phyloP scores from a whole-genome alignment of 1,140 invertebrate genomes.

The Caenorhabditis remanei region DNA sequence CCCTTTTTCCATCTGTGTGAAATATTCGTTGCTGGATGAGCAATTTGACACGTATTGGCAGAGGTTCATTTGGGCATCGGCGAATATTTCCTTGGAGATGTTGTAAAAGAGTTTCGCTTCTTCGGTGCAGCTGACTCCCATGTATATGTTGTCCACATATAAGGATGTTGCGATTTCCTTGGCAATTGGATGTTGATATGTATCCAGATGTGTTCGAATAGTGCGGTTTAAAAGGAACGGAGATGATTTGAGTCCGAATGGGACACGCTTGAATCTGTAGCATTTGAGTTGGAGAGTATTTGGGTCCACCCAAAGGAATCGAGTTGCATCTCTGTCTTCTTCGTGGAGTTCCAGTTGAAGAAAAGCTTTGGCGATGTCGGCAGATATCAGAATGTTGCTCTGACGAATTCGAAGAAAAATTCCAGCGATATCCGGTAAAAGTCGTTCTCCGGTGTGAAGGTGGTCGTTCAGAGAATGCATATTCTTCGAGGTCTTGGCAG shows the following conservation, averaged over 20 bases:
- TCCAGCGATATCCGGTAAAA: slow-evolving; percentile 6
- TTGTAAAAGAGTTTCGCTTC: not conserved
- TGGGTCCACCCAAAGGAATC: not conserved
- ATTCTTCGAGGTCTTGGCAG: not conserved
- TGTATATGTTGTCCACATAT: not conserved
- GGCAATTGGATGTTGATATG: not conserved
- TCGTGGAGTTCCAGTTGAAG: not conserved
- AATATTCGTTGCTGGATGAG: not conserved
- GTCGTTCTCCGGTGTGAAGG: not conserved
- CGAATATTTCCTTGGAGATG: not conserved
- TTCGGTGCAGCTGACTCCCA: not conserved
- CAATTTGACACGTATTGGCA: not conserved
- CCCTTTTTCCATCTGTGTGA: not conserved
- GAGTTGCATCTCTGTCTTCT: not conserved
- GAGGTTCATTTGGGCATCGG: not conserved
- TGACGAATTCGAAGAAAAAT: not conserved
- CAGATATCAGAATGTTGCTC: not conserved
- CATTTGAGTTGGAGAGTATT: not conserved
- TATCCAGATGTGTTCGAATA: not conserved
- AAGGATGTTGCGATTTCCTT: not conserved
- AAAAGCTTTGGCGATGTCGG: slow-evolving; percentile 8
- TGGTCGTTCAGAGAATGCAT: not conserved
- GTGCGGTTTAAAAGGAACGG: not conserved
- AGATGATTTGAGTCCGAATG: not conserved
- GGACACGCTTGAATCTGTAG: not conserved